These are phyloP conservation scores for Drosophila meridiana DNA, from an alignment of 2,888 invertebrate genomes.

Conservation along the genomic window DNA sequence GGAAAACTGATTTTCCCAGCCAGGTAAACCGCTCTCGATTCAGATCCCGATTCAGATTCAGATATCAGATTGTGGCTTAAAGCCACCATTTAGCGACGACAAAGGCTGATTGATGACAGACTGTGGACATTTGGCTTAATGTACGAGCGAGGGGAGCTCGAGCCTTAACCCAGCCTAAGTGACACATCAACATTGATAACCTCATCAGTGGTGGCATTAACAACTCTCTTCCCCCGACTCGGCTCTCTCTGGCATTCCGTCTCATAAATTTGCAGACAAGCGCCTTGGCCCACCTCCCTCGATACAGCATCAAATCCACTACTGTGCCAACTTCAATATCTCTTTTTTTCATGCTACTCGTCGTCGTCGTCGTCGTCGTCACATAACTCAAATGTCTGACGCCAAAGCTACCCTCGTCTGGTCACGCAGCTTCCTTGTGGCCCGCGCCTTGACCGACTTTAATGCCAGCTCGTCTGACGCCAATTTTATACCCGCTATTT, in stretches of 20 bases:
- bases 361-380: constrained; percentile 57
- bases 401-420: constrained; percentile 75
- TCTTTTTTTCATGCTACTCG: neutral
- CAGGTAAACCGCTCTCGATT: constrained; percentile 54
- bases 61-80: constrained; percentile 49
- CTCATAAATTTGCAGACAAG: constrained; percentile 75
- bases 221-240: constrained; percentile 11
- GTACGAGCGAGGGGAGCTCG: constrained; percentile 27
- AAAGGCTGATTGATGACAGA: constrained; percentile 70
- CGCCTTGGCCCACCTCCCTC: constrained; percentile 34
- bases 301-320: constrained; percentile 67
- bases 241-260: constrained; percentile 51
- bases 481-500: constrained; percentile 75
- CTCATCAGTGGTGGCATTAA: constrained; percentile 39
- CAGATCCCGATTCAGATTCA: constrained; percentile 58
- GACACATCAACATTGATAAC: constrained; percentile 70
- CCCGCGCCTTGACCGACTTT: constrained; percentile 74
- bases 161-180: constrained; percentile 71
- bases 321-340: constrained; percentile 45
- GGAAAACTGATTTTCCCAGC: constrained; percentile 33
- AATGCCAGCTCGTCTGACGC: constrained; percentile 81
- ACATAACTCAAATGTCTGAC: constrained; percentile 80
- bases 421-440: constrained; percentile 65
- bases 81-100: constrained; percentile 57
- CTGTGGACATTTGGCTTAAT: constrained; percentile 30